Percentiles rank a stretch among this genome's conserved stretches.
These are phyloP conservation scores for Sebastes diploproa DNA, from an alignment of 2,797 vertebrate species.

Conservation along the genomic window DNA sequence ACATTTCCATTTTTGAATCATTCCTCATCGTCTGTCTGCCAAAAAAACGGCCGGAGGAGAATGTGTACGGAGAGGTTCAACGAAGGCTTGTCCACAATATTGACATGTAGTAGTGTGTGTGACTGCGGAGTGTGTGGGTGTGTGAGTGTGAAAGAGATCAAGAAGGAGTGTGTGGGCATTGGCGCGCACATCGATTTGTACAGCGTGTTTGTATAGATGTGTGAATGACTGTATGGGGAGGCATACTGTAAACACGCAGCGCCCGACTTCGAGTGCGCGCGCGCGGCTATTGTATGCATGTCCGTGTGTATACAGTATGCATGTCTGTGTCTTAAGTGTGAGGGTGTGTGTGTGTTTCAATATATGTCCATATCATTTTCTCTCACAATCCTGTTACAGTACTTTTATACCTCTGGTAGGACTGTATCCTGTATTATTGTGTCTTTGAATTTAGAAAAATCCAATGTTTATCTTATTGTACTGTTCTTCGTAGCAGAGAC, in stretches of 20 bases:
- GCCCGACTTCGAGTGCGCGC: conserved; percentile 27
- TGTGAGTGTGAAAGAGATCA: conserved; percentile 37
- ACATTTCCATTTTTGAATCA: conserved; percentile 76
- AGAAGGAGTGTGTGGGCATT: conserved; percentile 41
- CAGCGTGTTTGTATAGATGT: conserved; percentile 77
- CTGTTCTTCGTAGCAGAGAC: conserved; percentile 87
- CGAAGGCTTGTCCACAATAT: conserved; percentile 76
- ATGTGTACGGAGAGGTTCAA: conserved; percentile 75
- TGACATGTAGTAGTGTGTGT: conserved; percentile 70
- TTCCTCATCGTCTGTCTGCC: conserved; percentile 80
- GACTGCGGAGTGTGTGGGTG: conserved; percentile 48
- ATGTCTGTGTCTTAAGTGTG: conserved; percentile 45
- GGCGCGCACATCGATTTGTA: conserved; percentile 74
- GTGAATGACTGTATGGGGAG: conserved; percentile 57
- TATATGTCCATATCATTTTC: conserved; percentile 82
- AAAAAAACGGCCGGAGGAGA: conserved; percentile 78
- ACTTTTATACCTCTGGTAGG: conserved; percentile 89
- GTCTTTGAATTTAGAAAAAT: conserved; percentile 85
- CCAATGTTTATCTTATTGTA: conserved; percentile 86
- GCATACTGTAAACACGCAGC: conserved; percentile 55
- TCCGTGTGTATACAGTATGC: conserved; percentile 51
- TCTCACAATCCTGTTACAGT: conserved; percentile 84
- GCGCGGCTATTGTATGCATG: conserved; percentile 65
- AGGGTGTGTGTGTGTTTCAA: conserved; percentile 57
- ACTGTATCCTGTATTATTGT: conserved; percentile 88